Base-by-base conservation (phyloP, 2,888 invertebrate genomes). In the Synanthedon tipuliformis region DNA sequence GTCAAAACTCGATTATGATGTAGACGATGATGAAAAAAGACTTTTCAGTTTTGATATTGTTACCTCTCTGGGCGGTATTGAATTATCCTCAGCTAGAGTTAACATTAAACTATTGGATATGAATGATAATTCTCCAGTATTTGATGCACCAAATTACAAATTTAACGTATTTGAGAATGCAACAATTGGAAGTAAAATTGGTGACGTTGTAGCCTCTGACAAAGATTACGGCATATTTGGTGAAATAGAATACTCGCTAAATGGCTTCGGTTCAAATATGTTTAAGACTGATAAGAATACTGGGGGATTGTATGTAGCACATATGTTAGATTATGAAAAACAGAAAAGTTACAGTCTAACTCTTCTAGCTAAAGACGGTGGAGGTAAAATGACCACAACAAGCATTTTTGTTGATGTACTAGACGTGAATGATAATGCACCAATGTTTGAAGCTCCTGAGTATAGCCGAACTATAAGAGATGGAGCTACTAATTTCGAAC, bases 321-420 rank as follows among this genome's bases (percentile, higher is more conserved):
- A 89, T 57, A 65, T 77, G 5, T 75, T 96, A 50, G 95, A 96
- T 69, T 94, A 94, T 66, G 96, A 96, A 70, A 89, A 89, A 11
- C 94, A 94, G 61, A 93, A 92, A 61, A 92, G 92, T 55, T 96
- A 93, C 60, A 94, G 94, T 55, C 75, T 96, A 54, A 94, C 93
- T 0, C 88, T 94, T 52, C 93, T 94, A 57, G 96, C 95, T 0
- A 90, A 89, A 57, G 96, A 96, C 69, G 94, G 94, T 0, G 95
- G 95, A 0, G 94, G 93, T 0, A 89, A 90, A 60, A 89, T 92
- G 12, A 89, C 92, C 0, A 91, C 92, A 34, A 91, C 92, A 0
- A 93, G 93, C 72, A 81, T 94, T 41, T 90, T 91, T 51, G 88
- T 95, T 12, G 92, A 93, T 59, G 87, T 95, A 0, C 69, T 91